Evolutionary conservation across 2,888 invertebrate genomes (phyloP), one percentile per base, ranked within the genome.

Genomic region (Strigamia transsilvanica): DNA sequence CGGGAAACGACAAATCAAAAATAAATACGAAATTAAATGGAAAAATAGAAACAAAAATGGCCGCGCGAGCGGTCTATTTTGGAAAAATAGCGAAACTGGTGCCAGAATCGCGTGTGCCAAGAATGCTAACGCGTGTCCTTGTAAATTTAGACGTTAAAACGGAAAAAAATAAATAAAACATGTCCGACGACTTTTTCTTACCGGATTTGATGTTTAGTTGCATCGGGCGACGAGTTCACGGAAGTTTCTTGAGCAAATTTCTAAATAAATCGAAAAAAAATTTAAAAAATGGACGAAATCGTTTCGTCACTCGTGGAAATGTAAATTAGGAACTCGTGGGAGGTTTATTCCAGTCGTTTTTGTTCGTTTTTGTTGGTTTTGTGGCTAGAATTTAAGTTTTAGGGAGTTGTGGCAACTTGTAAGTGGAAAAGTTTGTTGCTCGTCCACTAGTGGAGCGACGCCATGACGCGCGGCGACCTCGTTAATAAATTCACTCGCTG

Each of bases 391-490:
- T 2, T 27, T 27, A 56, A n/a, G 46, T 46, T 46, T 15, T 56
- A 6, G 2, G 13, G 51, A 51, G 51, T n/a, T 56, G 13, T 10
- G n/a, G n/a, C 15, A 18, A 56, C 3, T 18, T 56, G 15, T 18
- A 18, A 18, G 18, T 9, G n/a, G 56, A 56, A 56, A 56, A 56
- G 18, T 56, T 56, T 56, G 56, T 56, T 56, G 56, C 18, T 56
- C 56, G 56, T 56, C 56, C 56, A 56, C 56, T 56, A 9, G 46
- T 15, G 15, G 56, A 56, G 18, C 56, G 56, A 56, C 56, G 56
- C 56, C 56, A 56, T 56, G 56, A 56, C 56, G 56, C 18, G 18
- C 56, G 18, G 56, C 56, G 21, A 56, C 56, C 56, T 56, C 56
- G 18, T 56, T 56, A 56, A 56, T 18, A 56, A 56, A 56, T n/a